These are phyloP conservation scores for Centropus bengalensis DNA, from an alignment of 2,113 vertebrate genomes.

Conservation along the genomic window DNA sequence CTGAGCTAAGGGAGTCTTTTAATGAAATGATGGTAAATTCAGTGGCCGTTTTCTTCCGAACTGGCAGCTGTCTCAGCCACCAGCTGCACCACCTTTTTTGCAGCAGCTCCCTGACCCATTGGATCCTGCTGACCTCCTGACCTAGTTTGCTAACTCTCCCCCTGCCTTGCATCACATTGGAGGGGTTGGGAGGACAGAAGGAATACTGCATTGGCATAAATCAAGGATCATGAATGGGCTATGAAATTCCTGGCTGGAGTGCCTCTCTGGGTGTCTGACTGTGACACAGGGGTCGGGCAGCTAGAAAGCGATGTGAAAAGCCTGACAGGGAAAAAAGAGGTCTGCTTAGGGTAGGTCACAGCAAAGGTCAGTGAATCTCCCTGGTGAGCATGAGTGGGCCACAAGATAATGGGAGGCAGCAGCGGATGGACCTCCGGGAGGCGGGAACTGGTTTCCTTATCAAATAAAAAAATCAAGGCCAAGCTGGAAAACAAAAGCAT, in stretches of 20 bases:
- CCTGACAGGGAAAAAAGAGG: background rate
- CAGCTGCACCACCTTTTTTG: background rate
- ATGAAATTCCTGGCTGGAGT: background rate
- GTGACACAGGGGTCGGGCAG: background rate
- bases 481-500: background rate
- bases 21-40: constrained; percentile 31
- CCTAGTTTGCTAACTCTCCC: background rate
- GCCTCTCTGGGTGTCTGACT: background rate
- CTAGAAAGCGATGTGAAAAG: background rate
- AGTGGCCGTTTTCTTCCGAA: background rate
- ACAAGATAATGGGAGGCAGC: constrained; percentile 8
- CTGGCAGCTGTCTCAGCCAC: constrained; percentile 19
- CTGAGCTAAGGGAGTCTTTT: background rate
- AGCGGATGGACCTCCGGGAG: background rate
- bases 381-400: background rate
- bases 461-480: constrained; percentile 5
- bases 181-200: constrained; percentile 4
- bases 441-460: accelerated
- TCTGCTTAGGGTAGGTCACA: background rate
- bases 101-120: background rate
- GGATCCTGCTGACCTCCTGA: background rate
- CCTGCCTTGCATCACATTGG: background rate
- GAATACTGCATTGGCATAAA: constrained; percentile 34
- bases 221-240: constrained; percentile 42
- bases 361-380: constrained; percentile 19